Base-by-base conservation (phyloP, 2,888 invertebrate species). In the Colostygia pectinataria region DNA sequence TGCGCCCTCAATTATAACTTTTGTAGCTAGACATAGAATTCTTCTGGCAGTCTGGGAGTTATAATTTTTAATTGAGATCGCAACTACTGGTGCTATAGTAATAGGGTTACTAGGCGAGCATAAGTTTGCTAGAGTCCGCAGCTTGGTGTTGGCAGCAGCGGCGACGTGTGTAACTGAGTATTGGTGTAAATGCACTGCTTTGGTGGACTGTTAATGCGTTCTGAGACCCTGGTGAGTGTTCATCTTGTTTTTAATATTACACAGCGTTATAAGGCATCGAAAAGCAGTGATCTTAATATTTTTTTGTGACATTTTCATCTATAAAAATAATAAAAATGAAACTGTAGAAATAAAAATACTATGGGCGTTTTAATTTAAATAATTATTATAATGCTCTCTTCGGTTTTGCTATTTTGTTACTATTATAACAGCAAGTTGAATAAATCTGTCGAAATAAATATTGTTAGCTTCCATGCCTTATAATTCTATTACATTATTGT, bases 161-260 rank as follows among this genome's bases (percentile, higher is more conserved):
- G 68, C 87, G 83, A 65, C 80, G 85, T 85, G 85, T 83, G 83
- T 87, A 87, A 87, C 83, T 74, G 77, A 79, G 72, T 80, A 78
- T 79, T 79, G 88, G 88, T 87, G 84, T 89, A 87, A 87, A 84
- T 86, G 87, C 89, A 90, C 89, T 87, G 89, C 89, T 90, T 90
- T 88, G 89, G 89, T 90, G 88, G 81, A 86, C 83, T 86, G 88
- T 85, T 86, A 86, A 84, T 88, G 80, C 87, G 84, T 85, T 80
- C 82, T 79, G 80, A 80, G 72, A 80, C 67, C 80, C 78, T 77
- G 89, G 89, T 90, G 90, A 90, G 89, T 90, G 88, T 83, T 79
- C 85, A 87, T 87, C 80, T 74, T 88, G 79, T 83, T 84, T 83
- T 84, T 82, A 84, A 79, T 82, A 65, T 66, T 55, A 55, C 33